A percentile compares a stretch with the other conserved stretches of the same genome.
Evolutionary conservation across 2,113 vertebrate genomes (phyloP).

Genomic region (Tyto alba): DNA sequence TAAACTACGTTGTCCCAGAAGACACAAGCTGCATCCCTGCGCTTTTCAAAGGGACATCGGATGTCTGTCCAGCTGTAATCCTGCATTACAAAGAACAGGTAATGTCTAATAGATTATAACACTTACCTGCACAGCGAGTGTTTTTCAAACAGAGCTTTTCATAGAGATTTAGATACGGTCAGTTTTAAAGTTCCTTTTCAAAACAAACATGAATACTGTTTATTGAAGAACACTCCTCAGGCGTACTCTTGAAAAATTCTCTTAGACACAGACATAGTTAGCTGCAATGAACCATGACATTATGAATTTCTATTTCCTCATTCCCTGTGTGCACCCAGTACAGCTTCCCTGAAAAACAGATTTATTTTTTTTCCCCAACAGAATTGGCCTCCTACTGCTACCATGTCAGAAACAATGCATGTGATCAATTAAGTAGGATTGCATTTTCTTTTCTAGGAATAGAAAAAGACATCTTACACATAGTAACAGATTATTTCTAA

Average conservation of each 20-base stretch:
- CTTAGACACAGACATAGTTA: conserved; percentile 54
- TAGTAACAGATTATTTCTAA: conserved; percentile 30
- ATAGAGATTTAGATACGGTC: conserved; percentile 56
- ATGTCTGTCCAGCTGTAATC: conserved; percentile 98
- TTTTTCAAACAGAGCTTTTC: conserved; percentile 63
- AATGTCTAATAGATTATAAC: conserved; percentile 57
- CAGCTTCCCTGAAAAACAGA: conserved; percentile 18
- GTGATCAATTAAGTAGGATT: conserved; percentile 5
- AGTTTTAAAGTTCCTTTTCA: conserved; percentile 64
- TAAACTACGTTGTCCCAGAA: conserved; percentile 99
- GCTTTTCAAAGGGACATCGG: conserved; percentile 96
- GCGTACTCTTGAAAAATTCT: conserved; percentile 55
- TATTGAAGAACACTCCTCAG: conserved; percentile 52
- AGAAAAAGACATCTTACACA: conserved; percentile 37
- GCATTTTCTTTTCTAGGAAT: conserved; percentile 39
- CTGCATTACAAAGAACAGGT: conserved; percentile 72
- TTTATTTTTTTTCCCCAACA: neutral
- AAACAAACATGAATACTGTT: conserved; percentile 53
- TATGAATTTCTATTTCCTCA: conserved; percentile 10
- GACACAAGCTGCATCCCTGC: conserved; percentile 90
- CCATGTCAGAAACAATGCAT: neutral
- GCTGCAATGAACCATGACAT: conserved; percentile 39
- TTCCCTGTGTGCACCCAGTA: conserved; percentile 2
- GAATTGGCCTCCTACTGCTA: neutral
- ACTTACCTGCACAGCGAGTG: conserved; percentile 52